Evolutionary conservation across 2,888 invertebrate species (phyloP), one percentile per base, ranked within the genome.

Genomic region (Serripes groenlandicus): DNA sequence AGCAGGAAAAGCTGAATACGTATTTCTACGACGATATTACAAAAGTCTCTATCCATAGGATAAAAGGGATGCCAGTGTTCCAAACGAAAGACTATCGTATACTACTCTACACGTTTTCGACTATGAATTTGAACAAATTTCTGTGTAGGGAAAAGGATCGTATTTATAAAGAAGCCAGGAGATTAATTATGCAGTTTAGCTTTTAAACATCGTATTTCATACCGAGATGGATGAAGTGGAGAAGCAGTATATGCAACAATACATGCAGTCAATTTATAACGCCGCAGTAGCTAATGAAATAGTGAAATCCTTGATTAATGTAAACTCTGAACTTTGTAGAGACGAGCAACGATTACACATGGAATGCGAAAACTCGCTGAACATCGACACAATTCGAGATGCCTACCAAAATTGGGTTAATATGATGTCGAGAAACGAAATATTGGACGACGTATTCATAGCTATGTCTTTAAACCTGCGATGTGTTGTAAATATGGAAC

Each of bases 181-280:
- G 56, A n/a, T n/a, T n/a, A 26, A 56, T 56, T 26, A 56, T 11
- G 23, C n/a, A 56, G 23, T 56, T 56, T 56, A 23, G n/a, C 56
- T 56, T 56, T 56, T 56, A 26, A 56, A 26, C 23, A n/a, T n/a
- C 23, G 5, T n/a, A n/a, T n/a, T n/a, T n/a, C n/a, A n/a, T n/a
- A n/a, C n/a, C n/a, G n/a, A n/a, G 23, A 56, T 56, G 56, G 56
- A 56, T 56, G 56, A 56, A 56, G 56, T 56, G 26, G 56, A 56
- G 23, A 56, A 26, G 23, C 23, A 56, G 23, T n/a, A 11, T 23
- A n/a, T 56, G 11, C 23, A n/a, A 11, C 56, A 56, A 23, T 56
- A 23, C 23, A 23, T n/a, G n/a, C 26, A 26, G 11, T 11, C 21
- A 21, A 26, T 26, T 56, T 56, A 23, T 56, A 56, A 56, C 56